Conservation (phyloP, 2,113 vertebrate species). For the Clupea harengus region DNA sequence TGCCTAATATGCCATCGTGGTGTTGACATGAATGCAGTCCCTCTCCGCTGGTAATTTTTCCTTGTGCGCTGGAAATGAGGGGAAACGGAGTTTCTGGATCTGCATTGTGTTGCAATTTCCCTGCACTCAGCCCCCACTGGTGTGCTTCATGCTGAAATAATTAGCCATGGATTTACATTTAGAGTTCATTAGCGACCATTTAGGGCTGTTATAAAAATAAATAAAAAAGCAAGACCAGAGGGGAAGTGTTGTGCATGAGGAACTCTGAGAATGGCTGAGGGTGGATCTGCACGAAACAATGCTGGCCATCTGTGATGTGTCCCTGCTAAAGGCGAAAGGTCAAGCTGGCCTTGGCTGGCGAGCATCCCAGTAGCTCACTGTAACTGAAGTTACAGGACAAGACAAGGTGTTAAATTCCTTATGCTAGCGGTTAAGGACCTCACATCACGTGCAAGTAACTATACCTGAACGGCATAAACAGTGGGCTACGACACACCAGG, state of each 20-base stretch:
- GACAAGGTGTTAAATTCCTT: background rate
- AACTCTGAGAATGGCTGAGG: background rate
- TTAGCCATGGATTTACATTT: conserved; percentile 2
- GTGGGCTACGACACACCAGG: background rate
- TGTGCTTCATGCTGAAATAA: background rate
- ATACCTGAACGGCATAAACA: background rate
- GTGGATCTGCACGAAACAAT: background rate
- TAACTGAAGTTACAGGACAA: background rate
- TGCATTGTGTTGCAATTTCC: background rate
- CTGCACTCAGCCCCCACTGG: background rate
- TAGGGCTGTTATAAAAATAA: background rate
- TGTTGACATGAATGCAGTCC: background rate
- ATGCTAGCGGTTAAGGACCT: background rate
- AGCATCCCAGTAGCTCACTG: no score
- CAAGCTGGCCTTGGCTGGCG: background rate
- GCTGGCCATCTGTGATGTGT: background rate
- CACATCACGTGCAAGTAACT: background rate
- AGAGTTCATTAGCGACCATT: background rate
- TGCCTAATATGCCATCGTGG: conserved; percentile 23
- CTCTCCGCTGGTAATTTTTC: background rate
- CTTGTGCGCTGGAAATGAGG: background rate
- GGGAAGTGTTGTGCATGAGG: background rate
- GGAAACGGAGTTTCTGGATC: background rate
- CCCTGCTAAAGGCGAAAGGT: background rate
- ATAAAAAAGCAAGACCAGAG: background rate